Evolutionary conservation across 2,797 vertebrate species (phyloP), one percentile per base, ranked within the genome.

Genomic region (Crax fasciolata): DNA sequence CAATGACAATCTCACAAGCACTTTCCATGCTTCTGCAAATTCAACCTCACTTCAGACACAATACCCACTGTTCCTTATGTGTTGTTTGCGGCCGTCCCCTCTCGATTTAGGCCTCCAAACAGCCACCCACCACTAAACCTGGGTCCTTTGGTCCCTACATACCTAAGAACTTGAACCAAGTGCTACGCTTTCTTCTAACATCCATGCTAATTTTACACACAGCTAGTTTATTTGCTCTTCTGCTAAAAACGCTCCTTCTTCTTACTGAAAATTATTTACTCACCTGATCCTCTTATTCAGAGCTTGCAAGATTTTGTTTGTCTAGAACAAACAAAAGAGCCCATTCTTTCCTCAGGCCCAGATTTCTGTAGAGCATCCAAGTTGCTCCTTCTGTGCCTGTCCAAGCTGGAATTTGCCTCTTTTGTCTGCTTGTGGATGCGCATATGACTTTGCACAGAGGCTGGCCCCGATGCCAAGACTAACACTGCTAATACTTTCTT

Each of bases 401-500:
- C 44, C 66, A 21, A 58, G 63, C 25, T 82, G 27, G 43, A 89
- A 90, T 44, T 84, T 72, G 6, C n/a, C 65, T 57, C 19, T 84
- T 78, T 66, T 30, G 23, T 41, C 71, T 89, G 12, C 8, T 9
- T 24, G 54, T 23, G 48, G 44, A 87, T 59, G 35, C 10, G 39
- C 44, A 81, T 0, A 1, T 52, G 51, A 82, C 39, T 55, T 79
- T 71, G 51, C n/a, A 63, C 3, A 10, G 28, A 75, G 51, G 14
- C 7, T 13, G 32, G 84, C 67, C 61, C 76, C 1, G 0, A 49
- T 76, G 71, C 67, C 89, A 93, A 96, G 48, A 94, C 72, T 67
- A 94, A 96, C 77, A 72, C 27, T 51, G 28, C 57, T 70, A 82
- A 66, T 73, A 66, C 12, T 87, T 95, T 41, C 84, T 82, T 90